A percentile compares a stretch with the other conserved stretches of the same genome.
phyloP scores from a whole-genome alignment of 2,888 invertebrate species.

The Drosophila helvetica region DNA sequence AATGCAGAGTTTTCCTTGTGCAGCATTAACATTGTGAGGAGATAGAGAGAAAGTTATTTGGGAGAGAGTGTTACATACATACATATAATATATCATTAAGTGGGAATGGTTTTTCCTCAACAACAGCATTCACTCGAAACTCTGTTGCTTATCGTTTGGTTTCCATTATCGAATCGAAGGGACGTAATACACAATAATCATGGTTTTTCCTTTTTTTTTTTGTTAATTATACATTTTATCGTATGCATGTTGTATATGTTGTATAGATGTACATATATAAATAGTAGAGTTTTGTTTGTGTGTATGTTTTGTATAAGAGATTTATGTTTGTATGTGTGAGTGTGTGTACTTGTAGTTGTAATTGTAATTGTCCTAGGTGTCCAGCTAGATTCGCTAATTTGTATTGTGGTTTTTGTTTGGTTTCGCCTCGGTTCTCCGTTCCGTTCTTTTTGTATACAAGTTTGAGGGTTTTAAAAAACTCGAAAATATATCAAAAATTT shows the following conservation, averaged over 20 bases:
- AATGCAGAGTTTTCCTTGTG: constrained; percentile 82
- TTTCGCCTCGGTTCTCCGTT: neutral
- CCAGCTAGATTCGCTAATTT: constrained; percentile 68
- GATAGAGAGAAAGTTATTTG: constrained; percentile 55
- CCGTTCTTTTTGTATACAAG: constrained; percentile 63
- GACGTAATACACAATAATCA: constrained; percentile 66
- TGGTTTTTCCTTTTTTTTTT: constrained; percentile 30
- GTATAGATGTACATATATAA: constrained; percentile 38
- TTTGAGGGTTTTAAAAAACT: constrained; percentile 62
- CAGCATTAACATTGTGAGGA: constrained; percentile 80
- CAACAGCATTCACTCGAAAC: constrained; percentile 62
- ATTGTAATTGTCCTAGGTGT: constrained; percentile 75
- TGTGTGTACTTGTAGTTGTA: constrained; percentile 54
- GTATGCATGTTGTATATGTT: constrained; percentile 50
- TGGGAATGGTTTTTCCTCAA: constrained; percentile 62
- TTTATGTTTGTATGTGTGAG: constrained; percentile 38
- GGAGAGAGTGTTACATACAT: constrained; percentile 51
- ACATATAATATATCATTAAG: constrained; percentile 41
- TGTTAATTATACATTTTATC: constrained; percentile 55
- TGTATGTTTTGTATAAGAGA: constrained; percentile 32
- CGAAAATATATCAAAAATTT: constrained; percentile 75
- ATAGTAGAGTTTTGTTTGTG: constrained; percentile 33
- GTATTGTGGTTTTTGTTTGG: constrained; percentile 32
- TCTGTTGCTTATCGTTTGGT: constrained; percentile 11
- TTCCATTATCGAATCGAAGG: constrained; percentile 64